phyloP scores from a whole-genome alignment of 2,888 invertebrate species.

The Cosmia trapezina region DNA sequence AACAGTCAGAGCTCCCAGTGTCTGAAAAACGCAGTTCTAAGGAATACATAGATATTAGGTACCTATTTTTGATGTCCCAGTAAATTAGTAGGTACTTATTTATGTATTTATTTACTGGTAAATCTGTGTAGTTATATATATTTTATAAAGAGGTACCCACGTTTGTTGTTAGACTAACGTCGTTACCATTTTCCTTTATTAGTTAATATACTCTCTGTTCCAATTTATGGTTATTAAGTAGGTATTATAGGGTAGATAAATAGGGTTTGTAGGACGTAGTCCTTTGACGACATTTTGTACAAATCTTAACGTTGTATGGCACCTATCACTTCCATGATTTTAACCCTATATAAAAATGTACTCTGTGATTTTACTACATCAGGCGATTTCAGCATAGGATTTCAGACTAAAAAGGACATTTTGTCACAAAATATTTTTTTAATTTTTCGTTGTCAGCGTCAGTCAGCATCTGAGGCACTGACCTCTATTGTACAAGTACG shows the following conservation, averaged over 20 bases:
- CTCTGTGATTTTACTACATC: not conserved
- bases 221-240: constrained; percentile 6
- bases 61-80: no score
- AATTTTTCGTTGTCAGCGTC: not conserved
- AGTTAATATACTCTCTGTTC: not conserved
- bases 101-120: not conserved
- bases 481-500: no score
- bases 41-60: no score
- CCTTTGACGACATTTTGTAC: constrained; percentile 28
- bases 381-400: not conserved
- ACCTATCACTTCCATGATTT: constrained; percentile 8
- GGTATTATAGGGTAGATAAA: no score
- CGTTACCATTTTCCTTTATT: not conserved
- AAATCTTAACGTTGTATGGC: not conserved
- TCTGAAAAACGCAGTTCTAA: constrained; percentile 74
- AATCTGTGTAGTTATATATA: not conserved
- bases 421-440: not conserved
- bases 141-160: constrained; percentile 10
- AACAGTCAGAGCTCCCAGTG: constrained; percentile 72
- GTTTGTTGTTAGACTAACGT: constrained; percentile 14
- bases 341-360: no score
- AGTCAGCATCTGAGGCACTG: no score
- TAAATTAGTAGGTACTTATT: not conserved
- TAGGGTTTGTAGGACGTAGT: constrained; percentile 16
- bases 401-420: not conserved